phyloP scores from a whole-genome alignment of 2,797 vertebrate species.

The Megaceryle alcyon region DNA sequence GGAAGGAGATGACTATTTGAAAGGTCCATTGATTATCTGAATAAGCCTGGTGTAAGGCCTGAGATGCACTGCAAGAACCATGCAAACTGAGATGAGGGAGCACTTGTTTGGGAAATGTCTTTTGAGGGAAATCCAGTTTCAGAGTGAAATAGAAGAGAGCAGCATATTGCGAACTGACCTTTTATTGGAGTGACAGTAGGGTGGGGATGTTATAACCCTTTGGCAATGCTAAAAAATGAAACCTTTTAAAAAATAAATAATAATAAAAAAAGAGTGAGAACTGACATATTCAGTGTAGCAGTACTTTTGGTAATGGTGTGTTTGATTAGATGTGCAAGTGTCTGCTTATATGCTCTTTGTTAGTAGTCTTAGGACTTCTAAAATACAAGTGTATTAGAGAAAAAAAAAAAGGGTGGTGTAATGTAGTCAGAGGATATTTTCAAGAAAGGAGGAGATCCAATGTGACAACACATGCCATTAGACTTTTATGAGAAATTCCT shows the following conservation, averaged over 20 bases:
- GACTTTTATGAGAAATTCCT: background rate
- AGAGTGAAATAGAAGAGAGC: background rate
- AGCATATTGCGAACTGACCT: background rate
- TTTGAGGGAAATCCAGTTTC: background rate
- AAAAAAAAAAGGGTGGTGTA: background rate
- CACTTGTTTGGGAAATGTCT: background rate
- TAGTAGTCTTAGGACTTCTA: background rate
- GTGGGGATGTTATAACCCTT: background rate
- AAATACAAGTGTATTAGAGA: background rate
- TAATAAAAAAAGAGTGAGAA: background rate
- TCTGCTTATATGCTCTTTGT: background rate
- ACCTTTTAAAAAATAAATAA: background rate
- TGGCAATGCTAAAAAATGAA: background rate
- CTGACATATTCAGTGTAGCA: background rate
- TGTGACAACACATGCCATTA: background rate
- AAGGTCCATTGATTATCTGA: slow-evolving; percentile 46
- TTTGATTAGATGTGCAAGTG: background rate
- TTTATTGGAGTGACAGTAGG: background rate
- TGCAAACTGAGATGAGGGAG: background rate
- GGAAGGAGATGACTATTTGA: slow-evolving; percentile 27
- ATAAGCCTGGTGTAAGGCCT: slow-evolving; percentile 13
- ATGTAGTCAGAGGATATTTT: background rate
- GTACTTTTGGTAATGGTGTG: background rate
- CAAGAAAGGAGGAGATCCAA: background rate
- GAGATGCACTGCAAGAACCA: background rate